These are phyloP conservation scores for Valencia hispanica DNA, from an alignment of 2,797 vertebrate genomes.

Conservation along the genomic window DNA sequence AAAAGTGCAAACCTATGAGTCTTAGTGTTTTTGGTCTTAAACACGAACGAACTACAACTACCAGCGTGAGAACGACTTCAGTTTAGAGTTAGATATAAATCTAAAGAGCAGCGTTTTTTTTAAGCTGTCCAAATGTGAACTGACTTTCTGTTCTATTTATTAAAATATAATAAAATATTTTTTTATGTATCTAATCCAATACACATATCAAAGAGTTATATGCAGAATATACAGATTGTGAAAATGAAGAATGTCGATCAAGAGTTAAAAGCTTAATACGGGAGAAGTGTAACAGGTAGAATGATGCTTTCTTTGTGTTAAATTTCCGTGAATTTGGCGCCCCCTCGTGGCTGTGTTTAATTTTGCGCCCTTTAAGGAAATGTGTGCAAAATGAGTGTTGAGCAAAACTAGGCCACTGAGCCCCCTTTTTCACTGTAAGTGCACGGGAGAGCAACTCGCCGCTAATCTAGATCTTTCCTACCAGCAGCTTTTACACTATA, in stretches of 20 bases:
- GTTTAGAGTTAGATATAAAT: constrained; percentile 26
- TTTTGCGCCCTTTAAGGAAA: neutral
- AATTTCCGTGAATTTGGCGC: neutral
- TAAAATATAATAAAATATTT: neutral
- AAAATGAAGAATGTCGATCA: neutral
- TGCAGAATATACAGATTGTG: neutral
- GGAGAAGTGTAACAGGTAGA: constrained; percentile 3
- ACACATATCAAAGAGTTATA: neutral
- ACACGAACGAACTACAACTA: constrained; percentile 57
- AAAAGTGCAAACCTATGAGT: rapidly evolving
- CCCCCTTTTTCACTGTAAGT: neutral
- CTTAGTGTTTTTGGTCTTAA: rapidly evolving
- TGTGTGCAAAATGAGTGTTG: neutral
- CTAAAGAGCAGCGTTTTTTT: constrained; percentile 43
- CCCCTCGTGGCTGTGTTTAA: neutral
- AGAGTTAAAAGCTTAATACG: neutral
- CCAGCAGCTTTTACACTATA: neutral
- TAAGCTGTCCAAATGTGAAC: constrained; percentile 46
- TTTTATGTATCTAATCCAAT: neutral
- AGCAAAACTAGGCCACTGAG: neutral
- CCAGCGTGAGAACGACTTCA: constrained; percentile 13
- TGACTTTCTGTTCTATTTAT: neutral
- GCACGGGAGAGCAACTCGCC: neutral
- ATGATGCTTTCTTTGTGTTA: neutral
- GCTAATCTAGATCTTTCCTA: neutral